Evolutionary conservation across 2,113 vertebrate species (phyloP).

Genomic region (Oncorhynchus clarkii): DNA sequence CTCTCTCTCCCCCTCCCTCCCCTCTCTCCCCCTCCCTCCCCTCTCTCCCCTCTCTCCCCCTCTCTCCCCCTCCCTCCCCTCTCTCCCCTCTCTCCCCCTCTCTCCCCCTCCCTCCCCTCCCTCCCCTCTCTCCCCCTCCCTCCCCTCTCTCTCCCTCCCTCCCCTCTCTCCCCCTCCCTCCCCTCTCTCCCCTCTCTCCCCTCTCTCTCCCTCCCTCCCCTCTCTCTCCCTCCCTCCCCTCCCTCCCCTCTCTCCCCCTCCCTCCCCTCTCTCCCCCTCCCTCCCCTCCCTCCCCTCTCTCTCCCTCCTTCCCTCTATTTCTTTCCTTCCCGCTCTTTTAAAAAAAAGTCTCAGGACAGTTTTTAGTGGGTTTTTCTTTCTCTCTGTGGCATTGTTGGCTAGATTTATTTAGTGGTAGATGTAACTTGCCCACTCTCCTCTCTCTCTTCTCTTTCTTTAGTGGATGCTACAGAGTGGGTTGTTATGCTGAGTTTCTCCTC

Average conservation of each 20-base stretch:
- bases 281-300: no score
- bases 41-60: background rate
- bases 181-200: no score
- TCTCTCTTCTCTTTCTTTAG: background rate
- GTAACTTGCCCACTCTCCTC: background rate
- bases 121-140: no score
- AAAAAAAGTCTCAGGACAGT: no score
- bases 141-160: background rate
- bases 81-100: no score
- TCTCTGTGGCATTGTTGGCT: no score
- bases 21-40: background rate
- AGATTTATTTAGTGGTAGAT: no score
- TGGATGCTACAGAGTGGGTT: background rate
- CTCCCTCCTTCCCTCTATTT: background rate
- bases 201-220: background rate
- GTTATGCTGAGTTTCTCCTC: background rate
- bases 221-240: background rate
- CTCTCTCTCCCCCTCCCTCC: background rate
- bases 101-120: no score
- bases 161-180: background rate
- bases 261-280: background rate
- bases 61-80: no score
- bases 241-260: background rate
- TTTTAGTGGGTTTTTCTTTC: no score
- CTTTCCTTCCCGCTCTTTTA: background rate